phyloP scores from a whole-genome alignment of 2,797 vertebrate genomes.

The Lophius americanus region DNA sequence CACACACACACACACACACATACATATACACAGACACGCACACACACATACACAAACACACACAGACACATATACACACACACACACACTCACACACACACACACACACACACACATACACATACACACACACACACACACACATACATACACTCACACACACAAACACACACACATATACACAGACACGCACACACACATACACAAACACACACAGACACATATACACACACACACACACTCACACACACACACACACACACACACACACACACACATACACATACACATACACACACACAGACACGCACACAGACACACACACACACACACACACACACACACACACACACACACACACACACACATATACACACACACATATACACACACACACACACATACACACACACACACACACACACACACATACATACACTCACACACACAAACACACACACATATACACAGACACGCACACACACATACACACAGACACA shows the following conservation, averaged over 20 bases:
- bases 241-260: conserved; percentile 4
- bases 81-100: conserved; percentile 20
- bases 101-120: conserved; percentile 36
- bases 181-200: conserved; percentile 21
- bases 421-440: too few relatives aligned
- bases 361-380: too few relatives aligned
- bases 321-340: neutral
- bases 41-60: neutral
- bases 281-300: conserved; percentile 38
- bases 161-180: neutral
- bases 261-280: neutral
- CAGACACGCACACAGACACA: neutral
- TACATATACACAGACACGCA: conserved; percentile 53
- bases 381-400: too few relatives aligned
- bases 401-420: too few relatives aligned
- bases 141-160: neutral
- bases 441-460: too few relatives aligned
- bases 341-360: conserved; percentile 8
- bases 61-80: conserved; percentile 28
- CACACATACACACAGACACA: too few relatives aligned
- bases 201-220: conserved; percentile 1
- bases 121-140: neutral
- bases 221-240: neutral
- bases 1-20: neutral
- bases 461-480: too few relatives aligned